A percentile compares a stretch with the other conserved stretches of the same genome.
Conservation (phyloP, 2,113 vertebrate genomes). For the Gasterosteus aculeatus region DNA sequence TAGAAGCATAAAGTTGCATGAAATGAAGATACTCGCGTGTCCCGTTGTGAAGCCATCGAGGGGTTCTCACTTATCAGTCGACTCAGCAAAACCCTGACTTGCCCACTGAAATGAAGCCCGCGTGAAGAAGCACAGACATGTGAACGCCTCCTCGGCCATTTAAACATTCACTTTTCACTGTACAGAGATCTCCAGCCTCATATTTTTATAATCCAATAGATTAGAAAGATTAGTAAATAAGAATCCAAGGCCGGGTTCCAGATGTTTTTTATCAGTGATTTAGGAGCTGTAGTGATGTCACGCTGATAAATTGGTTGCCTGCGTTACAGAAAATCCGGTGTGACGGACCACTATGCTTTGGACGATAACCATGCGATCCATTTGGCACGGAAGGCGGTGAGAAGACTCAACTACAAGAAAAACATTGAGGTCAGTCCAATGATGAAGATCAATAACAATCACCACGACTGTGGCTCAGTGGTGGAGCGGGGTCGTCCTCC, state of each 20-base stretch:
- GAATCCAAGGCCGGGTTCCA: background rate
- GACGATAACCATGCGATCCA: slow-evolving; percentile 95
- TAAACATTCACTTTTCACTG: no score
- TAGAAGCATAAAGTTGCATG: background rate
- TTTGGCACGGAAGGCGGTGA: slow-evolving; percentile 89
- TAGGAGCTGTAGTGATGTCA: background rate
- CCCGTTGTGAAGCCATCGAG: background rate
- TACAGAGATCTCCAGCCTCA: background rate
- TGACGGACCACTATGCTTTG: slow-evolving; percentile 93
- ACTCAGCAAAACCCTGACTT: no score
- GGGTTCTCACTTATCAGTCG: no score
- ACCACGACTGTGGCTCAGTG: background rate
- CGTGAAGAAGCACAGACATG: no score
- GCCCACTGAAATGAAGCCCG: no score
- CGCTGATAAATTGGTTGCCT: slow-evolving; percentile 13
- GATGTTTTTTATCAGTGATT: background rate
- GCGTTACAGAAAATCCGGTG: slow-evolving; percentile 90
- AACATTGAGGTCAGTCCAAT: slow-evolving; percentile 86
- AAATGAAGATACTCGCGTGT: background rate
- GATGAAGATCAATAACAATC: background rate
- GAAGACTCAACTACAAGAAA: slow-evolving; percentile 92
- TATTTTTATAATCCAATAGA: background rate
- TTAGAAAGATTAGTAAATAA: no score
- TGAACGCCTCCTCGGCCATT: background rate
- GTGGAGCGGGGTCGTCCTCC: background rate